Conservation (phyloP, 2,113 vertebrate species). For the Prionailurus viverrinus region DNA sequence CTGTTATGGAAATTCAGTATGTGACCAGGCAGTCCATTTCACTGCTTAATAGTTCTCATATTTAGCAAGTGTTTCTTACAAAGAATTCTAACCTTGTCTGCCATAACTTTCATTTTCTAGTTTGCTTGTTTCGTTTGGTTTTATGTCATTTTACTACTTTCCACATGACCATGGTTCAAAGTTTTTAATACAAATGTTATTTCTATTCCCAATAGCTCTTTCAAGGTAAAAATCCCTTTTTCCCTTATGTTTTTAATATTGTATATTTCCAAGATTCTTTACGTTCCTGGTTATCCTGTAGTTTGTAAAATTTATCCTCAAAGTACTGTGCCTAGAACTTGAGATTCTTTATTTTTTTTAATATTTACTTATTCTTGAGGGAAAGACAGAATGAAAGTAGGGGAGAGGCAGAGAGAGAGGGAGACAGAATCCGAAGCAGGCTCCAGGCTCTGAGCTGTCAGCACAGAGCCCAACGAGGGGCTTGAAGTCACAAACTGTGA, state of each 20-base stretch:
- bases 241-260: background rate
- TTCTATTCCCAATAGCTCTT: background rate
- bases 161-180: background rate
- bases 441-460: too few species aligned
- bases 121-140: slow-evolving; percentile 5
- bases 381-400: too few species aligned
- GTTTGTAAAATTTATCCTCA: background rate
- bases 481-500: too few species aligned
- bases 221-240: background rate
- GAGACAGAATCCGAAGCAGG: too few species aligned
- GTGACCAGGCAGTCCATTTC: slow-evolving; percentile 18
- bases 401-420: too few species aligned
- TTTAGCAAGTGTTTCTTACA: background rate
- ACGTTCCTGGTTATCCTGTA: background rate
- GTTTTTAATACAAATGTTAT: background rate
- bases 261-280: background rate
- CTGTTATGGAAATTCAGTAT: slow-evolving; percentile 46
- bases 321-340: background rate
- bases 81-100: background rate
- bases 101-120: background rate
- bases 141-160: slow-evolving; percentile 53
- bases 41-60: slow-evolving; percentile 21
- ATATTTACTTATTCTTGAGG: too few species aligned
- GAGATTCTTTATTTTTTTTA: too few species aligned
- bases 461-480: too few species aligned